Evolutionary conservation across 2,797 vertebrate genomes (phyloP).

Genomic region (Emydoidea blandingii): DNA sequence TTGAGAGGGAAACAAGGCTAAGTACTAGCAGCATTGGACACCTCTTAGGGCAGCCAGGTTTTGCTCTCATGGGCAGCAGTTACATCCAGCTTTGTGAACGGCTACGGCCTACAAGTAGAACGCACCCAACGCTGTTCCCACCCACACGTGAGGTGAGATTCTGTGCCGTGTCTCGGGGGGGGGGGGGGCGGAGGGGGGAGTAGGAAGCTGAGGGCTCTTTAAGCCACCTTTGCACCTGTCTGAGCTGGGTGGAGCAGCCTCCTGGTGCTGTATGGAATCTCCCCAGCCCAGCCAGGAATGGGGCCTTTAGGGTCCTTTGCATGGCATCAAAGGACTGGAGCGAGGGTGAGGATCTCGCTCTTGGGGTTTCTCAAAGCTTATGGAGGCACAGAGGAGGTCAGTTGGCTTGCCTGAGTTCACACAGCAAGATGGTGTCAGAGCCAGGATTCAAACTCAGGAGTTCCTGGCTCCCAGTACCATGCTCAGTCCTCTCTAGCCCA

Average conservation of each 20-base stretch:
- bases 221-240: neutral
- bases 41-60: neutral
- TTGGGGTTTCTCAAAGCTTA: too few species aligned
- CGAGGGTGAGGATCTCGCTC: neutral
- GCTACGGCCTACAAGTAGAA: neutral
- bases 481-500: neutral
- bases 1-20: neutral
- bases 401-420: neutral
- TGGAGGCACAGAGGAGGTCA: neutral
- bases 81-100: rapidly evolving
- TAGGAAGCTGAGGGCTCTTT: neutral
- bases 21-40: neutral
- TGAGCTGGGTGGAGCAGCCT: too few species aligned
- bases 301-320: neutral
- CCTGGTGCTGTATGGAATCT: neutral
- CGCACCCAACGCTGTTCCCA: conserved; percentile 3
- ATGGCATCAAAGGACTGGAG: neutral
- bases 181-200: neutral
- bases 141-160: neutral
- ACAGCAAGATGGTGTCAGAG: neutral
- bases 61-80: neutral
- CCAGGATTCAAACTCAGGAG: rapidly evolving
- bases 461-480: neutral
- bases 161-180: neutral
- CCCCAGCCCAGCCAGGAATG: neutral